Conservation (phyloP, 2,888 invertebrate genomes). For the Brachyptera risi region DNA sequence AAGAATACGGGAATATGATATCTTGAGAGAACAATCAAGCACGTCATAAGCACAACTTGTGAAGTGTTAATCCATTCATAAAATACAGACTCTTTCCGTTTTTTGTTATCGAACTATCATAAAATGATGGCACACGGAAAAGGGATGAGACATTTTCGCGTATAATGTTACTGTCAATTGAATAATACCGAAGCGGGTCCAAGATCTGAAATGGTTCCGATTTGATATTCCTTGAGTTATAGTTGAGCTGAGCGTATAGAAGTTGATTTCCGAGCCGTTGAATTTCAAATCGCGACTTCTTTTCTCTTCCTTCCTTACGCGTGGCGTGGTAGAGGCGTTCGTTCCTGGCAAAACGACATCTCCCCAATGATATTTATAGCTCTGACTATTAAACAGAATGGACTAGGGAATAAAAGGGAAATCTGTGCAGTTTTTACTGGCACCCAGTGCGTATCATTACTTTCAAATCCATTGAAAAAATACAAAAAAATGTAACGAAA, state of each 20-base stretch:
- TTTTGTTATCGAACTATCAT: too few relatives aligned
- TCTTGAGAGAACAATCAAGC: too few relatives aligned
- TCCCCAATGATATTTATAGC: slow-evolving; percentile 4
- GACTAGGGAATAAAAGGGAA: background rate
- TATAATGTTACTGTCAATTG: background rate
- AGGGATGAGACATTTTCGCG: too few relatives aligned
- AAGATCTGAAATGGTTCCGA: background rate
- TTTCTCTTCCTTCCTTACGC: slow-evolving; percentile 2
- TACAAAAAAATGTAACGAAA: background rate
- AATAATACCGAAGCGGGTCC: too few relatives aligned
- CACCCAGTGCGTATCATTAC: background rate
- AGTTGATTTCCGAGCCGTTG: background rate
- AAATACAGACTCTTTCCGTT: too few relatives aligned
- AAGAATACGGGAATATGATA: too few relatives aligned
- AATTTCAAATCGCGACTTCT: slow-evolving; percentile 6
- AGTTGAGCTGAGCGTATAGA: background rate
- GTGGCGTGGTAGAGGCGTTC: background rate
- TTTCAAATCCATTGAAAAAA: background rate
- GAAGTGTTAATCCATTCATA: too few relatives aligned
- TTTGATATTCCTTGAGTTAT: background rate
- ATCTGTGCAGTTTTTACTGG: slow-evolving; percentile 5
- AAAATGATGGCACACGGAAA: too few relatives aligned
- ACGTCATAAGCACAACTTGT: too few relatives aligned
- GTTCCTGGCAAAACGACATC: slow-evolving; percentile 1
- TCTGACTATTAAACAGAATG: slow-evolving; percentile 3